Evolutionary conservation across 2,888 invertebrate genomes (phyloP).

Genomic region (Timema cristinae): DNA sequence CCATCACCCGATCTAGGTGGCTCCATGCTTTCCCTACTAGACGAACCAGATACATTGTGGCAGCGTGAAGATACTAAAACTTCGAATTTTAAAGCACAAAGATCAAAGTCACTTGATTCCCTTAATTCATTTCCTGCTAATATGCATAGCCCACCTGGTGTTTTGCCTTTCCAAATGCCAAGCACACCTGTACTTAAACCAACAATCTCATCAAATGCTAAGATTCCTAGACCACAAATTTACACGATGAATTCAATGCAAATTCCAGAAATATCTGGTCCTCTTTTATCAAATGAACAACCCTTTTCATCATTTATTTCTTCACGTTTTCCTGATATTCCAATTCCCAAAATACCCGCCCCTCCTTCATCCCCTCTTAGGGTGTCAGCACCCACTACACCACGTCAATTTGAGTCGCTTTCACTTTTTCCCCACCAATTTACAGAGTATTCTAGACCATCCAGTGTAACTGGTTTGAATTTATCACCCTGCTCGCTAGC

Average conservation of each 20-base stretch:
- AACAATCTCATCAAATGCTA: not conserved
- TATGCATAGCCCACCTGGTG: not conserved
- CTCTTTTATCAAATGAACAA: not conserved
- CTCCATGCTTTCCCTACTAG: slow-evolving; percentile 29
- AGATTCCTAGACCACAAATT: slow-evolving; percentile 23
- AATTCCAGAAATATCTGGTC: not conserved
- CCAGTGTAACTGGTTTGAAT: slow-evolving; percentile 7
- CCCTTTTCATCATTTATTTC: not conserved
- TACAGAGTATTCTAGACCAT: slow-evolving; percentile 13
- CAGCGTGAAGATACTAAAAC: slow-evolving; percentile 15
- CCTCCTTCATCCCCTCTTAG: slow-evolving; percentile 24
- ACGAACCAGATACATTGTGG: slow-evolving; percentile 25
- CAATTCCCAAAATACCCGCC: slow-evolving; percentile 27
- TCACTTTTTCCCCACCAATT: slow-evolving; percentile 13
- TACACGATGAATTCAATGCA: slow-evolving; percentile 3
- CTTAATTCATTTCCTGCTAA: slow-evolving; percentile 14
- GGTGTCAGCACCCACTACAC: slow-evolving; percentile 23
- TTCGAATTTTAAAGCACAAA: slow-evolving; percentile 24
- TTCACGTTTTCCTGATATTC: slow-evolving; percentile 8
- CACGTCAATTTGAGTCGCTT: slow-evolving; percentile 7
- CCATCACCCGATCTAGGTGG: slow-evolving; percentile 29
- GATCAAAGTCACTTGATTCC: slow-evolving; percentile 33
- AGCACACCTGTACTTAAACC: not conserved
- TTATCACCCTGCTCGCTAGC: too few relatives aligned
- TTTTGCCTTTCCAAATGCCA: not conserved